Base-by-base conservation (phyloP, 2,888 invertebrate species). In the Galeopsomyia nigrocyanea region DNA sequence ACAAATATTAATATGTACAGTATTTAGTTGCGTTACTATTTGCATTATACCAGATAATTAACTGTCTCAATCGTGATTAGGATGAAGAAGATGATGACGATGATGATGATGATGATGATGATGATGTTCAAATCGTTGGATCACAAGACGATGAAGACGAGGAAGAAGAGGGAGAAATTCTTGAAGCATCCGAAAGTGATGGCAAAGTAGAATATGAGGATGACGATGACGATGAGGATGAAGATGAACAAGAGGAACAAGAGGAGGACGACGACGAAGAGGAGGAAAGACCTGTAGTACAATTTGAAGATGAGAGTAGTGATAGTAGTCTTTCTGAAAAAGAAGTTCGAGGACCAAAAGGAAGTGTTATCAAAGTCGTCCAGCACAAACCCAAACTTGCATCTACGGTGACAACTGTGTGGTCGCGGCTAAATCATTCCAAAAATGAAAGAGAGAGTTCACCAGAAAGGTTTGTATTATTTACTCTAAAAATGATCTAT, bases 341-440 rank as follows among this genome's bases (percentile, higher is more conserved):
- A 76, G 91, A 90, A 83, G 82, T 89, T 50, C 88, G 89, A 79
- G 85, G 85, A 13, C 83, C 84, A 31, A 82, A 82, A 75, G 85
- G 86, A 39, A 86, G 89, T 79, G 87, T 89, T 17, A 88, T 88
- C 82, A 90, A 90, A 79, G 88, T 88, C 79, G 89, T 90, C 58
- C 88, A 89, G 80, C 85, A 80, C 78, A 85, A 85, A 72, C 85
- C 86, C 55, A 87, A 83, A 65, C 84, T 84, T 64, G 83, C 86
- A 17, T 87, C 87, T 7, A 89, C 87, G 80, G 90, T 91, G 17
- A 87, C 87, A 6, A 89, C 79, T 63, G 90, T 91, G 6, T 91
- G 90, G 90, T 88, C 90, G 7, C 87, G 90, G 83, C 82, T 90
- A 76, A 90, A 90, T 77, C 74, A 80, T 53, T 76, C 78, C 5